A percentile compares a stretch with the other conserved stretches of the same genome.
Evolutionary conservation across 2,888 invertebrate species (phyloP).

Genomic region (Callyntrura sp.): DNA sequence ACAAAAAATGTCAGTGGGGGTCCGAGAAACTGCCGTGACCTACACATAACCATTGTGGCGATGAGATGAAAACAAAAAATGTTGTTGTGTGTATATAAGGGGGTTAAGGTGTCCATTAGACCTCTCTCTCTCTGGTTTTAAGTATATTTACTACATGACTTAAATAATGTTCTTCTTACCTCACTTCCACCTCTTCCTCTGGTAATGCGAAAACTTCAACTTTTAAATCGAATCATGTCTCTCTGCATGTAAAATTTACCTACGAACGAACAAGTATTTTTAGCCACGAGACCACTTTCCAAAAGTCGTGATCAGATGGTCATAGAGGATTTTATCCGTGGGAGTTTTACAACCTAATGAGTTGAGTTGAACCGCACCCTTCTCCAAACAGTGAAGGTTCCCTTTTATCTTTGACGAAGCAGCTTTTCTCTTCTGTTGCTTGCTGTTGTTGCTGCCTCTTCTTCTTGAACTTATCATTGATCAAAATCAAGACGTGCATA

Average conservation of each 20-base stretch:
- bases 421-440: not conserved
- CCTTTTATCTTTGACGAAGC: constrained; percentile 57
- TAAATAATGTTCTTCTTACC: not conserved
- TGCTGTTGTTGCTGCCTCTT: constrained; percentile 15
- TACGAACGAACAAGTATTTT: constrained; percentile 45
- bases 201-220: not conserved
- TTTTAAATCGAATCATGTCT: constrained; percentile 21
- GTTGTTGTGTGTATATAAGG: no score
- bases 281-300: constrained; percentile 75
- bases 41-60: not conserved
- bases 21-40: constrained; percentile 23
- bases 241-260: not conserved
- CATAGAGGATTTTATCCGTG: constrained; percentile 77
- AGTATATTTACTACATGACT: not conserved
- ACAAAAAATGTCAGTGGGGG: no score
- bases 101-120: not conserved
- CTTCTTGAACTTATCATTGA: constrained; percentile 63
- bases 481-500: constrained; percentile 55
- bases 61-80: not conserved
- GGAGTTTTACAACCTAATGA: constrained; percentile 83
- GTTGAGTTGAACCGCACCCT: constrained; percentile 74
- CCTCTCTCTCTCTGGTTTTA: not conserved
- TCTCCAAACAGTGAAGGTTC: constrained; percentile 66
- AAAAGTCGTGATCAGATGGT: constrained; percentile 76
- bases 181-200: constrained; percentile 5